Base-by-base conservation (phyloP, 2,113 vertebrate genomes). In the Mixornis gularis region DNA sequence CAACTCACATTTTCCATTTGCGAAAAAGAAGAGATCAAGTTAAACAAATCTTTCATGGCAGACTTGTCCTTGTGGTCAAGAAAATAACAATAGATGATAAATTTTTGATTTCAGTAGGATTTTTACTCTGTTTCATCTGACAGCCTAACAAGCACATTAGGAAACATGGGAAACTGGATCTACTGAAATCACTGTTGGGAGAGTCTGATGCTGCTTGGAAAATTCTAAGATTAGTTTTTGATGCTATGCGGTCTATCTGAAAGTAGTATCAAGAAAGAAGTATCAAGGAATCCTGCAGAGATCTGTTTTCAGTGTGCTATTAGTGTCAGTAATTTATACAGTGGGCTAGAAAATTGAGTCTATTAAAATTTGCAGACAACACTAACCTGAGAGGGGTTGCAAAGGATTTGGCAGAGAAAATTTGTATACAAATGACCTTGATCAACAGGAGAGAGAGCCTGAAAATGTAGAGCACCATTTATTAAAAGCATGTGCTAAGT, bases 391-490 rank as follows among this genome's bases (percentile, higher is more conserved):
- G 48, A 89, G 10, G 9, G 3, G 4, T 40, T 84, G 68, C 24
- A 74, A 83, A 43, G 21, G 44, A 66, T 76, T 63, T 79, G 58
- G 41, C 21, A 68, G 43, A 44, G 29, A 76, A 83, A 63, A 72
- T n/a, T 18, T 0, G 0, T 41, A 76, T 44, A 68, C 21, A 49
- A 69, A 20, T 30, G 0, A 21, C 49, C 43, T 66, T 49, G 30
- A 69, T 70, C 46, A 46, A 20, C 30, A 22, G 15, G n/a, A 91
- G 26, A 82, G 58, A 44, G 24, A 68, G 24, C 52, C 34, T 69
- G 53, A 68, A 80, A 55, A 10, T 15, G 12, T 51, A 46, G 36
- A 77, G 46, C 20, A 25, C 10, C n/a, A 29, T 60, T 64, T 64
- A 81, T 43, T 69, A 56, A 41, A 89, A 72, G 7, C 24, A 70